Evolutionary conservation across 2,888 invertebrate genomes (phyloP), one percentile per base, ranked within the genome.

Genomic region (Pammene fasciana): DNA sequence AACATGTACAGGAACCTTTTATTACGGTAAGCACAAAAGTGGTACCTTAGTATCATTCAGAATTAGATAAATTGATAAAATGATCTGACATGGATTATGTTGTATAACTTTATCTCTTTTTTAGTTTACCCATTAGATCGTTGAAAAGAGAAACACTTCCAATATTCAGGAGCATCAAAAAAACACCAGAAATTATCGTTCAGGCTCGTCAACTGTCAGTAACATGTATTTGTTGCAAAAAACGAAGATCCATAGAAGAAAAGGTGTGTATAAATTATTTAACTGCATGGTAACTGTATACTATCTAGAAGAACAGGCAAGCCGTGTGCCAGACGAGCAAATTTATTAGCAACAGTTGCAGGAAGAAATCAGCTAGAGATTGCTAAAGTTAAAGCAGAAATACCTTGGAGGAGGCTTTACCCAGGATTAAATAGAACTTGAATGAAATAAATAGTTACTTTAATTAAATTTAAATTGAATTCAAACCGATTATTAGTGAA

Each of bases 241-340:
- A 95, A 76, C 88, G 95, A 74, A 94, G 93, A 90, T 92, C 94
- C 41, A 89, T 88, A 0, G 95, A 95, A 76, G 94, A 95, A 86
- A 93, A 92, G 90, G 95, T 95, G 83, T 75, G 78, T 72, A 36
- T 6, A 9, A n/a, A 34, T 3, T 43, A 5, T 13, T 11, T 10
- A 14, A 48, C 5, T n/a, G n/a, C n/a, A n/a, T n/a, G n/a, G n/a
- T n/a, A n/a, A n/a, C n/a, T n/a, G n/a, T n/a, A n/a, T n/a, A n/a
- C n/a, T n/a, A n/a, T n/a, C n/a, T n/a, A n/a, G n/a, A n/a, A n/a
- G n/a, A n/a, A n/a, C n/a, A n/a, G n/a, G n/a, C n/a, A n/a, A n/a
- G n/a, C n/a, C n/a, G n/a, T n/a, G n/a, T n/a, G n/a, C n/a, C n/a
- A n/a, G n/a, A n/a, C n/a, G n/a, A n/a, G n/a, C n/a, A n/a, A n/a